Conservation (phyloP, 1,140 invertebrate genomes). For the Bombus cullumanus region DNA sequence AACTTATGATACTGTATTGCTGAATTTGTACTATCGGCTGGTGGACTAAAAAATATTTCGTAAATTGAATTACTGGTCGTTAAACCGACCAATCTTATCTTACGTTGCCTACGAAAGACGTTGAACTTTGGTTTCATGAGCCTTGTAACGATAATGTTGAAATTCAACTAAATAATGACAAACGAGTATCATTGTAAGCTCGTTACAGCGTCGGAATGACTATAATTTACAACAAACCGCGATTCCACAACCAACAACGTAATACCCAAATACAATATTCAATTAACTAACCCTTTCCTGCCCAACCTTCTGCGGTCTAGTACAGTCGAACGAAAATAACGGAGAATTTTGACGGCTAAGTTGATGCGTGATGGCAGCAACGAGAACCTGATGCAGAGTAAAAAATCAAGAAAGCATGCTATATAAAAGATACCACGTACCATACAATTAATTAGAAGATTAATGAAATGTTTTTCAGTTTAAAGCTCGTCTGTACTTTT, state of each 20-base stretch:
- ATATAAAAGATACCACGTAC: neutral
- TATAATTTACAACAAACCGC: neutral
- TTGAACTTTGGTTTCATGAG: conserved; percentile 1
- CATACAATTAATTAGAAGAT: neutral
- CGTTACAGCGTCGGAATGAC: neutral
- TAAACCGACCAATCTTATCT: neutral
- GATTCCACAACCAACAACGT: neutral
- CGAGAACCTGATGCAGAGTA: neutral
- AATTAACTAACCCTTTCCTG: neutral
- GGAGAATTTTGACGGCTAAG: neutral
- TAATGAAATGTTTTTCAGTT: neutral
- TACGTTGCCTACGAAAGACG: neutral
- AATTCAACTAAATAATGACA: neutral
- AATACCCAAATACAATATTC: neutral
- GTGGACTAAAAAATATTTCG: neutral
- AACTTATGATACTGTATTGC: neutral
- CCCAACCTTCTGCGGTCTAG: neutral
- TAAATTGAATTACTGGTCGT: neutral
- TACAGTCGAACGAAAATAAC: neutral
- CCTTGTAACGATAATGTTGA: neutral
- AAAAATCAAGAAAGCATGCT: neutral
- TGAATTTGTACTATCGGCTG: neutral
- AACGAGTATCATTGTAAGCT: neutral
- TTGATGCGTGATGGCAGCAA: neutral
- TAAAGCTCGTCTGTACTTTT: neutral